phyloP scores from a whole-genome alignment of 2,797 vertebrate species.

The Sebastes umbrosus region DNA sequence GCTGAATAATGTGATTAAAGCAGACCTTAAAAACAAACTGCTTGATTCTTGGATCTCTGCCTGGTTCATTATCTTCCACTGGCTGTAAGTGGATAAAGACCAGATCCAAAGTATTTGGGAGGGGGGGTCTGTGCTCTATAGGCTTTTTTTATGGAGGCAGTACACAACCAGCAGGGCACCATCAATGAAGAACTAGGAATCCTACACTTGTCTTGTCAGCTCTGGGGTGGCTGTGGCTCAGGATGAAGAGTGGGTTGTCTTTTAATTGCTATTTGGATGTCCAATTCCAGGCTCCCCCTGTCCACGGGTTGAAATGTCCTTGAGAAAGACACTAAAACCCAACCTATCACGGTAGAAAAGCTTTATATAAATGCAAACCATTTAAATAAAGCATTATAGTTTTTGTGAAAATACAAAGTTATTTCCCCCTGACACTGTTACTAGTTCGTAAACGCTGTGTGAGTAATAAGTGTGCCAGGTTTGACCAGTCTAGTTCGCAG shows the following conservation, averaged over 20 bases:
- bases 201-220: not conserved
- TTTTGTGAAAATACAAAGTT: not conserved
- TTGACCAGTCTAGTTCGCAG: no score
- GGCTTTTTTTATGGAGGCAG: not conserved
- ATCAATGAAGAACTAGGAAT: not conserved
- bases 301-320: not conserved
- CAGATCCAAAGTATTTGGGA: slow-evolving; percentile 2
- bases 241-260: not conserved
- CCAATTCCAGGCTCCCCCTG: not conserved
- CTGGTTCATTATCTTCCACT: not conserved
- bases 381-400: not conserved
- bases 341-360: not conserved
- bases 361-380: not conserved
- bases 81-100: not conserved
- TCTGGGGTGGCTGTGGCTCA: not conserved
- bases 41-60: slow-evolving; percentile 8
- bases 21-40: slow-evolving; percentile 4
- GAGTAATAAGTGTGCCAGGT: no score
- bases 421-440: not conserved
- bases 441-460: not conserved
- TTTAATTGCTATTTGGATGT: not conserved
- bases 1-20: slow-evolving; percentile 25
- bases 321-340: not conserved
- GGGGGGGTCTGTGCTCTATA: not conserved
- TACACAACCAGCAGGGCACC: not conserved